Evolutionary conservation across 2,888 invertebrate genomes (phyloP).

Genomic region (Notocelia uddmanniana): DNA sequence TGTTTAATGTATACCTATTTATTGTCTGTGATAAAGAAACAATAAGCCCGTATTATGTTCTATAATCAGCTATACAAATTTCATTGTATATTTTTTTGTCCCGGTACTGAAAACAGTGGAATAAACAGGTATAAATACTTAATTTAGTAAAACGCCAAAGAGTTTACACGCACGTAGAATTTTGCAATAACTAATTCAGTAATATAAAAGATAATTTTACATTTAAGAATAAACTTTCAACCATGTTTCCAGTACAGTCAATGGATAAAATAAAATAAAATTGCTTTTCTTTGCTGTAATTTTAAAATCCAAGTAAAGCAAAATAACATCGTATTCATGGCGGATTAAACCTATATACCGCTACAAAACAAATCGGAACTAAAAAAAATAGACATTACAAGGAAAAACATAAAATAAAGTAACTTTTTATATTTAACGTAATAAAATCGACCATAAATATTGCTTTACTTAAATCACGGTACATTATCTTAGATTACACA

Average conservation of each 20-base stretch:
- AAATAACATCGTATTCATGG: conserved; percentile 24
- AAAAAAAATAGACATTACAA: conserved; percentile 59
- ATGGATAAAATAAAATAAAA: conserved; percentile 29
- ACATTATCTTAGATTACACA: conserved; percentile 30
- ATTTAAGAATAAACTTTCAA: conserved; percentile 7
- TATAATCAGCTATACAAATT: no score
- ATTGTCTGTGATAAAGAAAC: not conserved
- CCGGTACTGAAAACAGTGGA: not conserved
- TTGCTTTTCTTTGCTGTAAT: conserved; percentile 24
- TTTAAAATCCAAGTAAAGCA: conserved; percentile 13
- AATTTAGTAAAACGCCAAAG: not conserved
- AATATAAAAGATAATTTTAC: not conserved
- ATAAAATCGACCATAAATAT: conserved; percentile 60
- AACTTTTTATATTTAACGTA: conserved; percentile 57
- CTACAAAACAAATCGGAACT: conserved; percentile 46
- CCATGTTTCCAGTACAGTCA: conserved; percentile 15
- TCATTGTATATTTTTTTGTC: not conserved
- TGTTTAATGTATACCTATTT: not conserved
- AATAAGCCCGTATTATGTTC: not conserved
- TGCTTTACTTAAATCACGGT: conserved; percentile 52
- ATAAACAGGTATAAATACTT: not conserved
- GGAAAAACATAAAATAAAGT: conserved; percentile 60
- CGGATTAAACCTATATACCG: conserved; percentile 2
- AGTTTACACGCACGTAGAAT: not conserved
- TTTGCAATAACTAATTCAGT: conserved; percentile 2